Evolutionary conservation across 2,797 vertebrate genomes (phyloP).

Genomic region (Clarias pachynema): DNA sequence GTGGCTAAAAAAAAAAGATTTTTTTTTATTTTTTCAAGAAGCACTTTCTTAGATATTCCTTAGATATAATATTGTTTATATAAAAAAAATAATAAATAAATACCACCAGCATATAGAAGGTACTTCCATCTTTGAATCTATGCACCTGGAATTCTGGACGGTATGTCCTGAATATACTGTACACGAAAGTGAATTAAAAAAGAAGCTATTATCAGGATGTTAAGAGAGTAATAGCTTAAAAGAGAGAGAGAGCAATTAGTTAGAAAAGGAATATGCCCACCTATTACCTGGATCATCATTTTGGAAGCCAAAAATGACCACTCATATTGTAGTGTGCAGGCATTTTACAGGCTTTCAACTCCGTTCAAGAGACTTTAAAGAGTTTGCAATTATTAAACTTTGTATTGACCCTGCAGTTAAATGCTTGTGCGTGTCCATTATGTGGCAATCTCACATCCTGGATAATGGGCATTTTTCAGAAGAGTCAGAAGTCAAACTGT

Average conservation of each 20-base stretch:
- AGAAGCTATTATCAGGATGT: conserved; percentile 21
- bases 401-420: conserved; percentile 69
- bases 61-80: not conserved
- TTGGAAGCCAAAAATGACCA: conserved; percentile 60
- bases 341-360: conserved; percentile 71
- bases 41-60: no score
- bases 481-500: conserved; percentile 60
- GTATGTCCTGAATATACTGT: conserved; percentile 27
- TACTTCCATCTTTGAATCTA: not conserved
- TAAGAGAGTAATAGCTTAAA: conserved; percentile 34
- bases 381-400: conserved; percentile 74
- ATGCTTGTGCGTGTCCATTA: conserved; percentile 65
- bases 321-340: conserved; percentile 63
- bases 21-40: no score
- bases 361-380: conserved; percentile 71
- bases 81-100: not conserved
- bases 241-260: conserved; percentile 53
- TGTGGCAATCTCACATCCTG: conserved; percentile 64
- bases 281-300: conserved; percentile 57
- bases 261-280: conserved; percentile 43
- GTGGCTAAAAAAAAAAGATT: not conserved
- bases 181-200: conserved; percentile 28
- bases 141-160: conserved; percentile 13
- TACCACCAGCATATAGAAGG: not conserved
- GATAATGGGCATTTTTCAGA: conserved; percentile 66